Evolutionary conservation across 2,113 vertebrate species (phyloP).

Genomic region (Prunella himalayana): DNA sequence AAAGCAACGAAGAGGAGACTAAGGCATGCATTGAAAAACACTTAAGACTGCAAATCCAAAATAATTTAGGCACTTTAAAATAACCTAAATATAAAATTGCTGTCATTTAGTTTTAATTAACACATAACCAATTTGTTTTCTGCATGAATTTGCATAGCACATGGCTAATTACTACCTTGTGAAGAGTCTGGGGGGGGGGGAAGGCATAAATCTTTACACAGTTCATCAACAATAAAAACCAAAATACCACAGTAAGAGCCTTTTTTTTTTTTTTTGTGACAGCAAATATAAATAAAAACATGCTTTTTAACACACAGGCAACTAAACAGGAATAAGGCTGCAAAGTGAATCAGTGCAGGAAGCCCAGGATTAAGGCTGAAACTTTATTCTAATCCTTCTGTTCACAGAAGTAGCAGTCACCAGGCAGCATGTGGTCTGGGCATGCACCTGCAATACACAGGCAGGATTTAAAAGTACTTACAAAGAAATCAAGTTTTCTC

Average conservation of each 20-base stretch:
- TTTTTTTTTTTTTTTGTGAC: neutral
- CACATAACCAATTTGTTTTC: neutral
- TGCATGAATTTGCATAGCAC: neutral
- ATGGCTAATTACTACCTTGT: neutral
- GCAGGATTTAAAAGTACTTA: neutral
- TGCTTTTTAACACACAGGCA: neutral
- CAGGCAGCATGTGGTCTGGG: neutral
- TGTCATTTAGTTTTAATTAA: neutral
- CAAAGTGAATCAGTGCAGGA: neutral
- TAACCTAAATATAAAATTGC: neutral
- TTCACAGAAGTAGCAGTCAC: neutral
- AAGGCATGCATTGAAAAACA: neutral
- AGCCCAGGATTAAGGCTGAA: conserved; percentile 33
- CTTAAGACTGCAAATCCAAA: neutral
- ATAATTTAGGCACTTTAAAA: neutral
- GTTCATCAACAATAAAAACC: neutral
- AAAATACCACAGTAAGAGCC: neutral
- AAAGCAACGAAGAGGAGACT: neutral
- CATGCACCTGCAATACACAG: conserved; percentile 9
- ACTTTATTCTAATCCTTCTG: conserved; percentile 36
- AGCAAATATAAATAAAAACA: neutral
- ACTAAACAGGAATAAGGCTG: neutral
- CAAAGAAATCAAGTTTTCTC: neutral
- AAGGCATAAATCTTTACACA: neutral
- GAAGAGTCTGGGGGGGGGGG: neutral